A percentile compares a stretch with the other conserved stretches of the same genome.
phyloP scores from a whole-genome alignment of 2,113 vertebrate genomes.

The Marmota monax region DNA sequence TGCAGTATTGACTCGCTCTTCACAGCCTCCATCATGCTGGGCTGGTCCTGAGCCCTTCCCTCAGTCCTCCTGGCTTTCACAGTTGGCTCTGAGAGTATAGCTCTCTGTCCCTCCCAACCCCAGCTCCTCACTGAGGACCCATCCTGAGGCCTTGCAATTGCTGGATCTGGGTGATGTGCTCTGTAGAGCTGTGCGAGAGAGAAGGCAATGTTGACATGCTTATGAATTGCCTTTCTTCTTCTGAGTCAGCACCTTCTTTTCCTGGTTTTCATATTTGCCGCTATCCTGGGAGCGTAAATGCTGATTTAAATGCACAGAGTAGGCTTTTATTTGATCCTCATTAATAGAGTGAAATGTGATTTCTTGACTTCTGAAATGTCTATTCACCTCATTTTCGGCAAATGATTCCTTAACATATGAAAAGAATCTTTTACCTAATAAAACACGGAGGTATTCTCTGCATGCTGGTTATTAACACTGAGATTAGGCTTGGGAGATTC shows the following conservation, averaged over 20 bases:
- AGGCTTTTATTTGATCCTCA: constrained; percentile 29
- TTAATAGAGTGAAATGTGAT: constrained; percentile 11
- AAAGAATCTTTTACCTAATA: background rate
- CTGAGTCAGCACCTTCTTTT: background rate
- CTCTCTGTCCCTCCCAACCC: fast-evolving
- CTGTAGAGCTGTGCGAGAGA: background rate
- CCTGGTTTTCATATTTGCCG: background rate
- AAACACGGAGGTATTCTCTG: background rate
- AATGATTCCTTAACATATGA: background rate
- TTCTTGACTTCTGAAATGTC: background rate
- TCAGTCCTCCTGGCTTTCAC: background rate
- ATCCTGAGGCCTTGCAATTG: background rate
- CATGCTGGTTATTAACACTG: background rate
- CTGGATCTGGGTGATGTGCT: background rate
- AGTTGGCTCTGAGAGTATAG: background rate
- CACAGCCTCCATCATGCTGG: too few relatives aligned
- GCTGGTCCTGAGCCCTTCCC: background rate
- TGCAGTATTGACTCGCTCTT: background rate
- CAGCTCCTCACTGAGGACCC: background rate
- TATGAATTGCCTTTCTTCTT: background rate
- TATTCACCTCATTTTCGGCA: constrained; percentile 26
- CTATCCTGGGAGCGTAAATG: background rate
- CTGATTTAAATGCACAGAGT: background rate
- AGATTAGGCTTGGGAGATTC: background rate
- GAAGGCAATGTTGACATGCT: background rate